Conservation (phyloP, 2,113 vertebrate genomes). For the Arothron firmamentum region DNA sequence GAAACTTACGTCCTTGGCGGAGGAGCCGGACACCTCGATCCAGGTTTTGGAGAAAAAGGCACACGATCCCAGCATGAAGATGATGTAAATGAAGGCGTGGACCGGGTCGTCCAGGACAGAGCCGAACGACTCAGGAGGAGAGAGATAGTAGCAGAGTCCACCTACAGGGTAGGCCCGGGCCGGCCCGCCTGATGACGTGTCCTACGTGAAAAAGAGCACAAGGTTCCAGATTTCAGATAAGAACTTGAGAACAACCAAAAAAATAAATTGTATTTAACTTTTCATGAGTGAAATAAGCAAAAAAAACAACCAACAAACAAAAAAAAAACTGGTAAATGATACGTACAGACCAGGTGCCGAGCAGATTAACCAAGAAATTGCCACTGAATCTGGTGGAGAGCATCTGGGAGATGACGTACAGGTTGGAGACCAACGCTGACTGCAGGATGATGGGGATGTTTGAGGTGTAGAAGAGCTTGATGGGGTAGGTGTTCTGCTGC, state of each 20-base stretch:
- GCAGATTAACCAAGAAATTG: slow-evolving; percentile 93
- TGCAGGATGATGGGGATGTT: slow-evolving; percentile 99
- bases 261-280: neutral
- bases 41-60: slow-evolving; percentile 99
- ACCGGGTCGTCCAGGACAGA: slow-evolving; percentile 93
- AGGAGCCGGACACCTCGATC: slow-evolving; percentile 98
- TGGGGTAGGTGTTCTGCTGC: slow-evolving; percentile 98
- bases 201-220: slow-evolving; percentile 67
- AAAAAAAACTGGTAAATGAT: neutral
- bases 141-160: slow-evolving; percentile 95
- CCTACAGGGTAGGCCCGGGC: slow-evolving; percentile 95
- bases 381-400: slow-evolving; percentile 96
- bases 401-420: slow-evolving; percentile 99
- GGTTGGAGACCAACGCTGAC: slow-evolving; percentile 94
- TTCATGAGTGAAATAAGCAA: too few species aligned
- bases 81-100: slow-evolving; percentile 90
- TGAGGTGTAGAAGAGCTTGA: slow-evolving; percentile 98
- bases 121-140: slow-evolving; percentile 92
- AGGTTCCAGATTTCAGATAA: neutral
- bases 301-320: too few species aligned
- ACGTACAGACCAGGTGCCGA: slow-evolving; percentile 99
- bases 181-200: slow-evolving; percentile 86
- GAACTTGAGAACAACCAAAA: neutral
- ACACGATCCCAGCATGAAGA: slow-evolving; percentile 97
- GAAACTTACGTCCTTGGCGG: slow-evolving; percentile 92